Percentiles rank a stretch among this genome's conserved stretches.
Evolutionary conservation across 1,140 invertebrate species (phyloP).

Genomic region (Diabrotica undecimpunctata): DNA sequence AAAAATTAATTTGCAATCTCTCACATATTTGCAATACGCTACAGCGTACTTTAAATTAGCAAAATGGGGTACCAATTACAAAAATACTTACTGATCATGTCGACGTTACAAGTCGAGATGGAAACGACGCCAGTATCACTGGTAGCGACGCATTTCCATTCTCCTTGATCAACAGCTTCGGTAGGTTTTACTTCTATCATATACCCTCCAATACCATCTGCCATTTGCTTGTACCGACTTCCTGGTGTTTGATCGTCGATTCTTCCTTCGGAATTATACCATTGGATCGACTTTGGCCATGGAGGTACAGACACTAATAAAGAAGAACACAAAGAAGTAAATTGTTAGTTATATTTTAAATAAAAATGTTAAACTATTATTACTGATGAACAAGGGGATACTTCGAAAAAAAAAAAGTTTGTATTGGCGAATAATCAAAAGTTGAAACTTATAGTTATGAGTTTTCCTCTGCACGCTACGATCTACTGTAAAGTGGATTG

Average conservation of each 20-base stretch:
- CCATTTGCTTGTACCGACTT: constrained; percentile 64
- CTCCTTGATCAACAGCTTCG: constrained; percentile 76
- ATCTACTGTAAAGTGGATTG: no score
- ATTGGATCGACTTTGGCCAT: constrained; percentile 72
- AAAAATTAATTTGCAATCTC: no score
- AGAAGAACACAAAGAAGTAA: neutral
- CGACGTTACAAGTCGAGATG: constrained; percentile 65
- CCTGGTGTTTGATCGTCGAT: constrained; percentile 59
- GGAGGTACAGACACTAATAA: constrained; percentile 70
- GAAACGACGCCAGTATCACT: constrained; percentile 67
- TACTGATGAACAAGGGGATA: no score
- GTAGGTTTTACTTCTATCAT: constrained; percentile 68
- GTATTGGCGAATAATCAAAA: no score
- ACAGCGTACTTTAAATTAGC: no score
- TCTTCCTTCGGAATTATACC: constrained; percentile 80
- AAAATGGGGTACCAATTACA: no score
- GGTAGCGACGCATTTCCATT: constrained; percentile 84
- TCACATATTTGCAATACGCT: no score
- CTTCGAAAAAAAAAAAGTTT: no score
- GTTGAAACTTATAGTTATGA: no score
- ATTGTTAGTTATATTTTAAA: no score
- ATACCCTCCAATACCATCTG: constrained; percentile 77
- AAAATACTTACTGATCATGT: constrained; percentile 63
- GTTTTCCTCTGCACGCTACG: no score
- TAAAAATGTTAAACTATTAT: no score